Evolutionary conservation across 2,888 invertebrate species (phyloP), one percentile per base, ranked within the genome.

Genomic region (Mythimna loreyi): DNA sequence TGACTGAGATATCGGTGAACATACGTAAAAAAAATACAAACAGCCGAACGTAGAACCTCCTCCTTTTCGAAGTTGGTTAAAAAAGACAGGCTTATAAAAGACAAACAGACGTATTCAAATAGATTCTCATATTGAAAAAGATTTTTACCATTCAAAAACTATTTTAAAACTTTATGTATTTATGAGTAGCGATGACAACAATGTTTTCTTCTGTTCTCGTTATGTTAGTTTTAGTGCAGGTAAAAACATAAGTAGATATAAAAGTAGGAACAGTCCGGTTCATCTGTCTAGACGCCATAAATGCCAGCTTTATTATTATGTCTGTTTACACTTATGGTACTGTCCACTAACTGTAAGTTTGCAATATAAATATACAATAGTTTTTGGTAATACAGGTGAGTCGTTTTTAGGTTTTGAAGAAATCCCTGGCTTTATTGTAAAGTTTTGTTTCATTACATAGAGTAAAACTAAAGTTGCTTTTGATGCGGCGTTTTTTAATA

Each of bases 261-360:
- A 73, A 66, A 66, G 23, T 5, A 64, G 47, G 56, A 72, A 66
- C 25, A 60, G 49, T 56, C 33, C 62, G 49, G 58, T 43, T 40
- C 25, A 33, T 63, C 62, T 52, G 80, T 77, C 78, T 75, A 75
- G 75, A 75, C 75, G 36, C 67, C 74, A 74, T 75, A 82, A 73
- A 72, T 43, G 77, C 73, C 67, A 56, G 62, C 63, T 78, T 82
- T 78, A 80, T 75, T 82, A 45, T 75, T 78, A 57, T 57, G 50
- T 59, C 49, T 40, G 40, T 63, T 60, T 58, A 55, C 28, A 61
- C 50, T 47, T 40, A 57, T 40, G 49, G 13, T n/a, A 49, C 36
- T 70, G 71, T 59, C 67, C 61, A 55, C 52, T 33, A 47, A 11
- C 25, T 47, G 53, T 58, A 16, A 49, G 23, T 66, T 57, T 33